These are phyloP conservation scores for Nasonovia ribisnigri DNA, from an alignment of 2,888 invertebrate genomes.

Conservation along the genomic window DNA sequence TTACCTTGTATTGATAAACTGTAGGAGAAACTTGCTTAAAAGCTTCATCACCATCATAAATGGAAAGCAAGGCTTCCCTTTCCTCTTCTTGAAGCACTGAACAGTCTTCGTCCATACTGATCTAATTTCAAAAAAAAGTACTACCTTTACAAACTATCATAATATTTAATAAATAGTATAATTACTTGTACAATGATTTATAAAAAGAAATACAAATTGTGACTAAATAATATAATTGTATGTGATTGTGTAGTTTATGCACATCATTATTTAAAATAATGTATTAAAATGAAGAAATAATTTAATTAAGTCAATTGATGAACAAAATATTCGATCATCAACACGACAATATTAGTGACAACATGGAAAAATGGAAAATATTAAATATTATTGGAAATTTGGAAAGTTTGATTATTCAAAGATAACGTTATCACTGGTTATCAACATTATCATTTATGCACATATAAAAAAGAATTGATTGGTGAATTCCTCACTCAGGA, in stretches of 20 bases:
- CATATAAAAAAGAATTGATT: no score
- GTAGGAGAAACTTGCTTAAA: slow-evolving; percentile 85
- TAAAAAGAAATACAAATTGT: neutral
- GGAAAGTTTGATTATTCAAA: neutral
- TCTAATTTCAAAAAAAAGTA: neutral
- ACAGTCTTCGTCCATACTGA: slow-evolving; percentile 72
- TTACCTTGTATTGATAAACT: slow-evolving; percentile 92
- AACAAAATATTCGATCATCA: neutral
- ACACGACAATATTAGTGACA: no score
- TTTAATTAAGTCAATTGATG: neutral
- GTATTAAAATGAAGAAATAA: neutral
- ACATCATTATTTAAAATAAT: neutral
- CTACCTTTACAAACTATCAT: neutral
- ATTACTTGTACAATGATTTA: neutral
- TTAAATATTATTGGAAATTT: neutral
- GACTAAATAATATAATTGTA: neutral
- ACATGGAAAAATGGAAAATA: neutral
- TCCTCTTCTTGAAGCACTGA: slow-evolving; percentile 86
- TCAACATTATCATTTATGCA: neutral
- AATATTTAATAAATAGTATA: neutral
- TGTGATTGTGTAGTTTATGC: neutral
- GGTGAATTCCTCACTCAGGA: no score
- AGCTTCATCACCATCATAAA: slow-evolving; percentile 91
- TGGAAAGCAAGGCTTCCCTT: slow-evolving; percentile 89
- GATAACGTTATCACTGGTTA: neutral